Evolutionary conservation across 2,113 vertebrate species (phyloP), one percentile per base, ranked within the genome.

Genomic region (Rhadina sibilatrix): DNA sequence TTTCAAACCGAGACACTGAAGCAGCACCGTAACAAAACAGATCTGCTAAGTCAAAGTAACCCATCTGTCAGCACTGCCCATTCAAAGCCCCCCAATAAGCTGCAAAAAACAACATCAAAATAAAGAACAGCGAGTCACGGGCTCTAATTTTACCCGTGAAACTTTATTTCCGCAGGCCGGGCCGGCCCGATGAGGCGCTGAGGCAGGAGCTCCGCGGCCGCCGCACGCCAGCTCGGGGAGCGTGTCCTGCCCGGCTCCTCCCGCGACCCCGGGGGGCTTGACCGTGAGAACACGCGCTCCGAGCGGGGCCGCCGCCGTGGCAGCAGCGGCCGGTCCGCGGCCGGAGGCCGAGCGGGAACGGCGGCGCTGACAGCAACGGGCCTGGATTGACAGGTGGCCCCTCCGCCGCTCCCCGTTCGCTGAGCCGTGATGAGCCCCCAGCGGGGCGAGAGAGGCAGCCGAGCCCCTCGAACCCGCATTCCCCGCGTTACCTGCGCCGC

Each of bases 121-220:
- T 1, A 12, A 0, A 21, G 19, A 10, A 22, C 12, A 12, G 33
- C 21, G 28, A 52, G 24, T 3, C 15, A 20, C 3, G 37, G 9
- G 40, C 54, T 15, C 56, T 14, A 40, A 63, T 54, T 37, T 23
- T 3, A 27, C 38, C 23, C 12, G 4, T 3, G 6, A 5, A 75
- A 91, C 56, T 91, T 15, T n/a, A 44, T 46, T 66, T 44, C 87
- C 77, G 76, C 68, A 42, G 76, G 76, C 75, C 56, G 40, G 31
- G 31, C 53, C 53, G 53, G 53, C 53, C 31, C 31, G 31, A 56
- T 56, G 54, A 56, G 33, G 54, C 31, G 19, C 31, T 20, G 53
- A 54, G 53, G 53, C 53, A 30, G 53, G 53, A 2, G 10, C 31
- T 24, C 64, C 23, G 27, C 33, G 28, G 46, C 37, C 23, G 37